Evolutionary conservation across 2,797 vertebrate genomes (phyloP).

Genomic region (Etheostoma nigrum): DNA sequence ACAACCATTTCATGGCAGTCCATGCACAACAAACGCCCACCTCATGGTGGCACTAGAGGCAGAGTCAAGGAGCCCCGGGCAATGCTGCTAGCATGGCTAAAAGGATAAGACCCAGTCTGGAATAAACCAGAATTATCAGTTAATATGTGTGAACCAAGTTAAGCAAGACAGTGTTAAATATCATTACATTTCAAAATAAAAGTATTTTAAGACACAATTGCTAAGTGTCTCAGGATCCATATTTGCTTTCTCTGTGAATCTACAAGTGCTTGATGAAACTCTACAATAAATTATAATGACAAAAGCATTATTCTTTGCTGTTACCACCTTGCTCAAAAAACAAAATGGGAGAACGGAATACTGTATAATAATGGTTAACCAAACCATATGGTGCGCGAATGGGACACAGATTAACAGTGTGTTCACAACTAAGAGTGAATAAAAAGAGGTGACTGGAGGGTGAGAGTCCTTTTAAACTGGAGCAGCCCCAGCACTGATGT

Average conservation of each 20-base stretch:
- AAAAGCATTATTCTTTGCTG: too few relatives aligned
- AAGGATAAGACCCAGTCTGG: background rate
- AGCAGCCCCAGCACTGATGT: constrained; percentile 27
- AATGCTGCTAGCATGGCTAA: background rate
- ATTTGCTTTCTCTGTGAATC: background rate
- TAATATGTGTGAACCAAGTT: background rate
- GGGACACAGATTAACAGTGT: background rate
- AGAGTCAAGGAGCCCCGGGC: background rate
- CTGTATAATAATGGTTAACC: background rate
- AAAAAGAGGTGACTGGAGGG: background rate
- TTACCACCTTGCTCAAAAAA: background rate
- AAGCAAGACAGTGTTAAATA: background rate
- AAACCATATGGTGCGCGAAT: background rate
- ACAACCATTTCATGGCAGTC: background rate
- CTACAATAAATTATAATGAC: too few relatives aligned
- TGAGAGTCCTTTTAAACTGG: constrained; percentile 1
- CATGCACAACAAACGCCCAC: background rate
- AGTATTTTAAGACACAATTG: background rate
- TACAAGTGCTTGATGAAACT: background rate
- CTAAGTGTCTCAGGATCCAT: background rate
- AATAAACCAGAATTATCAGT: background rate
- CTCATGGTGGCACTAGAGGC: background rate
- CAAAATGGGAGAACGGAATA: background rate
- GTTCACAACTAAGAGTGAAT: background rate
- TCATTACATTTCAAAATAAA: background rate